These are phyloP conservation scores for Porites divaricata DNA, from an alignment of 92 coral and sea anemone species.

Conservation along the genomic window DNA sequence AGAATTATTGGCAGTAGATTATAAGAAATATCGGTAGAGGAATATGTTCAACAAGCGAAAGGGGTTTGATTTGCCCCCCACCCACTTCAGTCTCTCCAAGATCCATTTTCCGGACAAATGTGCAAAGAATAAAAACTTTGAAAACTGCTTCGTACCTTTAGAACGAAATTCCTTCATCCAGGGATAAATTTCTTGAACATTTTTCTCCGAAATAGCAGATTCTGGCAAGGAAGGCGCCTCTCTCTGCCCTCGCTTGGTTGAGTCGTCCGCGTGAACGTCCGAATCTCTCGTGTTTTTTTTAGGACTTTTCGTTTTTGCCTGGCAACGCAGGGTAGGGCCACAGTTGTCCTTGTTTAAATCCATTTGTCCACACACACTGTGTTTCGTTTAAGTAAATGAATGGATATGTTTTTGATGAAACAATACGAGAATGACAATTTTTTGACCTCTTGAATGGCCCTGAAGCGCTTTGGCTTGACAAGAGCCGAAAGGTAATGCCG, in stretches of 20 bases:
- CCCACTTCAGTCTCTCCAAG: constrained; percentile 4
- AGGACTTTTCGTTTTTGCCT: constrained; percentile 26
- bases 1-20: background rate
- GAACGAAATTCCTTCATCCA: constrained; percentile 98
- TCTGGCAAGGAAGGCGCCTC: background rate
- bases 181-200: constrained; percentile 70
- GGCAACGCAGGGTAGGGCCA: constrained; percentile 21
- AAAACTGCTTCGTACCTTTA: constrained; percentile 69
- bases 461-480: constrained; percentile 55
- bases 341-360: background rate
- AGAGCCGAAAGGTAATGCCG: constrained; percentile 38
- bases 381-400: constrained; percentile 25
- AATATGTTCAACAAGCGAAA: background rate
- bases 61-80: constrained; percentile 7
- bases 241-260: background rate
- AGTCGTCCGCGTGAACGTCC: constrained; percentile 6
- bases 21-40: background rate
- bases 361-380: constrained; percentile 25
- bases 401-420: constrained; percentile 50
- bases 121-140: background rate
- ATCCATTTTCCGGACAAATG: background rate
- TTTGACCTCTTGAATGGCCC: constrained; percentile 66
- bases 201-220: constrained; percentile 25
- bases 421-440: constrained; percentile 68
- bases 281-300: background rate